A percentile compares a stretch with the other conserved stretches of the same genome.
Evolutionary conservation across 2,113 vertebrate species (phyloP).

Genomic region (Aphyosemion australe): DNA sequence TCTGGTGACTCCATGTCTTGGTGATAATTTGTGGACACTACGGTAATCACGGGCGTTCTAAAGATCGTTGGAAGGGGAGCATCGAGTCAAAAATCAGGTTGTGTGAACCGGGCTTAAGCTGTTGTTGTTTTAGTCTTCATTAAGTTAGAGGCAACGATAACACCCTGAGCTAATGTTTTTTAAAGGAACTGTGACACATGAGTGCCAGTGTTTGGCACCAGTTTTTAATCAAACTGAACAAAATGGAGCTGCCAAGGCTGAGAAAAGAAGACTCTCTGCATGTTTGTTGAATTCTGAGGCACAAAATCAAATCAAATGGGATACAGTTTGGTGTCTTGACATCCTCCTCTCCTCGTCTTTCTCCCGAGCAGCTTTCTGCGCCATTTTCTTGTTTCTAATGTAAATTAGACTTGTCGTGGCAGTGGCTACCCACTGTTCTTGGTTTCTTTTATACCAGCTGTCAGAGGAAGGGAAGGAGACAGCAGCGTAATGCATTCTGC

Average conservation of each 20-base stretch:
- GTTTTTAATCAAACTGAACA: slow-evolving; percentile 10
- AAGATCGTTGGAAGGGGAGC: too few relatives aligned
- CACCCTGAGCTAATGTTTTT: neutral
- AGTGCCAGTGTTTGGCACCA: neutral
- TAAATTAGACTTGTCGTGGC: slow-evolving; percentile 59
- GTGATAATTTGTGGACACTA: too few relatives aligned
- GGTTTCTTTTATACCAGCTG: slow-evolving; percentile 29
- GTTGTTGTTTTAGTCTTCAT: neutral
- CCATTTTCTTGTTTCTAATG: slow-evolving; percentile 67
- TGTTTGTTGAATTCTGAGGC: slow-evolving; percentile 36
- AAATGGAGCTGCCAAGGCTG: slow-evolving; percentile 15
- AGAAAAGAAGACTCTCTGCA: slow-evolving; percentile 17
- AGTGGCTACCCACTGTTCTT: slow-evolving; percentile 14
- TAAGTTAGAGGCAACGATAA: neutral
- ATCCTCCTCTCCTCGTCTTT: slow-evolving; percentile 23
- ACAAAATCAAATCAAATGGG: slow-evolving; percentile 25
- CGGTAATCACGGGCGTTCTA: too few relatives aligned
- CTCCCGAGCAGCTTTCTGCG: slow-evolving; percentile 32
- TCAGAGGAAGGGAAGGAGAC: slow-evolving; percentile 33
- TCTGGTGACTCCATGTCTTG: too few relatives aligned
- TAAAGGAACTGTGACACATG: too few relatives aligned
- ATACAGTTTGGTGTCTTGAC: slow-evolving; percentile 32
- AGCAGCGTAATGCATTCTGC: slow-evolving; percentile 21
- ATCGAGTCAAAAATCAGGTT: too few relatives aligned
- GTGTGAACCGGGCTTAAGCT: too few relatives aligned